These are phyloP conservation scores for Parazoanthus atlanticus DNA, from an alignment of 92 coral and sea anemone species.

Conservation along the genomic window DNA sequence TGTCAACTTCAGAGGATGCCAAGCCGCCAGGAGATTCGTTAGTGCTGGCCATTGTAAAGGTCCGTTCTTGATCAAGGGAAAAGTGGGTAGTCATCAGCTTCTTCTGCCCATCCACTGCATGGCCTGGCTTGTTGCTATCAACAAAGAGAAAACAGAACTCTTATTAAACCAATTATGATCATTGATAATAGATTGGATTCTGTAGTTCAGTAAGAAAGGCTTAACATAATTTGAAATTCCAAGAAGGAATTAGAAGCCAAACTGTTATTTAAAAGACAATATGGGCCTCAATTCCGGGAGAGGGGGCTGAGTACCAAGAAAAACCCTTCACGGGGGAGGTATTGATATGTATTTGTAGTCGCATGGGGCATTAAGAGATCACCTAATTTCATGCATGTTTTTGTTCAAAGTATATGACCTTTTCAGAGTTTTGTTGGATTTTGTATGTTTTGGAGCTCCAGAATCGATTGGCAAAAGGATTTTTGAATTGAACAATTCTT, in stretches of 20 bases:
- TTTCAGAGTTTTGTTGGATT: too few species aligned
- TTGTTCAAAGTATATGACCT: too few species aligned
- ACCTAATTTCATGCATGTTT: too few species aligned
- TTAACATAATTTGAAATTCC: background rate
- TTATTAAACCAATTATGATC: background rate
- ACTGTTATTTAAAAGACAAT: background rate
- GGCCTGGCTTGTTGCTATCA: slow-evolving; percentile 65
- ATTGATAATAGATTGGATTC: background rate
- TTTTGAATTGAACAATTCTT: too few species aligned
- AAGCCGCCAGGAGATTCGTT: slow-evolving; percentile 70
- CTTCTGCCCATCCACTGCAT: slow-evolving; percentile 46
- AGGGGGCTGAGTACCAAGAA: too few species aligned
- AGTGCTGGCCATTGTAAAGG: slow-evolving; percentile 79
- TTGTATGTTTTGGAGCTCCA: too few species aligned
- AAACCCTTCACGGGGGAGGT: too few species aligned
- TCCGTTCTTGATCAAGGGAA: slow-evolving; percentile 78
- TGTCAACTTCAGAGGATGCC: slow-evolving; percentile 70
- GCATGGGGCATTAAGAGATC: too few species aligned
- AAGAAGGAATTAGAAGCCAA: background rate
- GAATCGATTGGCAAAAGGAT: too few species aligned
- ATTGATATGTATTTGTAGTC: too few species aligned
- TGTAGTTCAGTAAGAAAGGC: background rate
- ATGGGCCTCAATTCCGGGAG: background rate
- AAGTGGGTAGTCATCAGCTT: slow-evolving; percentile 78
- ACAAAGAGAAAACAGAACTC: background rate